Percentiles rank a stretch among this genome's conserved stretches.
Evolutionary conservation across 2,888 invertebrate genomes (phyloP).

Genomic region (Steinernema scapterisci): DNA sequence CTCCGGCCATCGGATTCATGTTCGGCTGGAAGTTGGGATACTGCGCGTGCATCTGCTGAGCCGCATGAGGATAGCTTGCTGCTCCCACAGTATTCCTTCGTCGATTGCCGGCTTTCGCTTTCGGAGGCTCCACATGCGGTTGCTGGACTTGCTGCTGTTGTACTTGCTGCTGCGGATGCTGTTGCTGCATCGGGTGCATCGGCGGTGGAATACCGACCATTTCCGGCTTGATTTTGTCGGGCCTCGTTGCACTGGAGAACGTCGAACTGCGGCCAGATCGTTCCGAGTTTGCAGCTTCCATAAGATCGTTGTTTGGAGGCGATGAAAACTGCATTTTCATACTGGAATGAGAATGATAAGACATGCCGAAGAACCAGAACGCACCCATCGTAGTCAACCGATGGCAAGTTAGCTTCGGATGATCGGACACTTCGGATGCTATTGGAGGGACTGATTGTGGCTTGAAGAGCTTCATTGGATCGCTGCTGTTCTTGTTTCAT

Average conservation of each 20-base stretch:
- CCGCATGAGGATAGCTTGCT: not conserved
- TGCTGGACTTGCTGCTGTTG: too few relatives aligned
- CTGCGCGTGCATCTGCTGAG: not conserved
- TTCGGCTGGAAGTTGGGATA: not conserved
- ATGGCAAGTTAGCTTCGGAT: not conserved
- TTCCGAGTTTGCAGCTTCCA: not conserved
- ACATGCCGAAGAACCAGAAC: too few relatives aligned
- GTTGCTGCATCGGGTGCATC: not conserved
- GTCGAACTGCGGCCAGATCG: conserved; percentile 4
- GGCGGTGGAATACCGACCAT: not conserved
- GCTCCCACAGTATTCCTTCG: conserved; percentile 6
- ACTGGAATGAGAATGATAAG: too few relatives aligned
- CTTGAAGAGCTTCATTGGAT: not conserved
- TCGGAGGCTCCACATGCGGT: not conserved
- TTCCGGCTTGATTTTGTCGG: not conserved
- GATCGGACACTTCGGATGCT: not conserved
- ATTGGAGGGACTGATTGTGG: conserved; percentile 9
- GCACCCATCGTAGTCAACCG: conserved; percentile 1
- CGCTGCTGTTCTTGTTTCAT: not conserved
- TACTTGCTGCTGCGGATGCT: not conserved
- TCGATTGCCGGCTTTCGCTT: not conserved
- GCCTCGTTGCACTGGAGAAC: not conserved
- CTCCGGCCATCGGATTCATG: not conserved
- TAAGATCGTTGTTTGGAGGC: not conserved
- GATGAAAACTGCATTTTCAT: conserved; percentile 13